Evolutionary conservation across 92 coral and sea anemone genomes (phyloP), one percentile per base, ranked within the genome.

Genomic region (Parazoanthus atlanticus): DNA sequence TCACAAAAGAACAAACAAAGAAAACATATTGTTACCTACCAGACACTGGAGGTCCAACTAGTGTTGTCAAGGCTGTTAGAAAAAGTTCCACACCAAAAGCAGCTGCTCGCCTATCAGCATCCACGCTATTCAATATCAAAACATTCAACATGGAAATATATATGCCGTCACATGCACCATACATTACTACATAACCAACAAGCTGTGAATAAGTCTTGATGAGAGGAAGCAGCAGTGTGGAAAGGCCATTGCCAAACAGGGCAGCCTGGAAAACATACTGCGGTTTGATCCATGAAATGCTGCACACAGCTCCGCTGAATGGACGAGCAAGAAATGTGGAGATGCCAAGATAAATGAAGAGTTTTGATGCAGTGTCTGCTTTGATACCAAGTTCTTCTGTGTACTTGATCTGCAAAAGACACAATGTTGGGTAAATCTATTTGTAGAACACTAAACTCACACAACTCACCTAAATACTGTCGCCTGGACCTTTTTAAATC

Each of bases 261-360:
- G 91, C 93, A 64, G 91, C 43, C 81, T 81, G 88, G 79, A 86
- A 90, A n/a, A 90, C 78, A n/a, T 74, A 74, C 40, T 85, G 11
- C 11, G 93, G 90, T 74, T 90, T 90, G 9, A 92, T 71, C 65
- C 86, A 26, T 16, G 81, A 84, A 30, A 82, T 85, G 91, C 90
- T 92, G 36, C 93, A 89, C 79, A 94, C 23, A 29, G 89, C 40
- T 29, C 97, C 97, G 12, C 91, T 79, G 38, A 91, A 75, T 29
- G 93, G 75, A 25, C 94, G 91, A 31, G 90, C 95, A n/a, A 92
- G 9, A 52, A 94, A 92, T 34, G 93, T 88, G 5, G 92, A 56
- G 11, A 92, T 86, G 61, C 97, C 97, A 66, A 90, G 89, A 61
- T 90, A 94, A 71, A 94, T 89, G 54, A 92, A 92, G 34, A 94